These are phyloP conservation scores for Drosophila quadrilineata DNA, from an alignment of 1,140 invertebrate species.

Conservation along the genomic window DNA sequence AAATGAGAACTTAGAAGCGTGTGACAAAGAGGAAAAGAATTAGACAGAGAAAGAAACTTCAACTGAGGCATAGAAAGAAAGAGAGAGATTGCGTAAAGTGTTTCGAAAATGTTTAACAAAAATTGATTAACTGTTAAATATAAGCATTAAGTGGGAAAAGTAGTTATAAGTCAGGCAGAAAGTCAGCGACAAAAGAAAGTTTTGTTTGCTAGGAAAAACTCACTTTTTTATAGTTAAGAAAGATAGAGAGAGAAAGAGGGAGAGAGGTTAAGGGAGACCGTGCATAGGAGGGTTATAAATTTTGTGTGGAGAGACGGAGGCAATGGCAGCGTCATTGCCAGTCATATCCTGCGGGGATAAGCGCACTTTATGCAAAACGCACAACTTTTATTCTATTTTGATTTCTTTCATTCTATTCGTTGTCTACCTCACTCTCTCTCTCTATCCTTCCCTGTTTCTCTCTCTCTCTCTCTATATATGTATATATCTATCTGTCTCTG, in stretches of 20 bases:
- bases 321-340: conserved; percentile 69
- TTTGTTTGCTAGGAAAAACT: too few relatives aligned
- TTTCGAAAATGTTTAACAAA: too few relatives aligned
- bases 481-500: background rate
- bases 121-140: too few relatives aligned
- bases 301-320: conserved; percentile 18
- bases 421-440: background rate
- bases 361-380: conserved; percentile 76
- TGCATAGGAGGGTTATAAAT: background rate
- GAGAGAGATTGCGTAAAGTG: too few relatives aligned
- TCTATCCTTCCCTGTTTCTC: conserved; percentile 3
- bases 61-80: too few relatives aligned
- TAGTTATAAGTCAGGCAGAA: background rate
- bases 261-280: background rate
- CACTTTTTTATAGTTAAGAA: too few relatives aligned
- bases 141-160: too few relatives aligned
- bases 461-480: background rate
- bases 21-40: too few relatives aligned
- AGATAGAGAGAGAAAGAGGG: background rate
- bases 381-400: conserved; percentile 61
- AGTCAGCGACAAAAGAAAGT: too few relatives aligned
- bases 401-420: conserved; percentile 28
- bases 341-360: conserved; percentile 76
- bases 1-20: too few relatives aligned
- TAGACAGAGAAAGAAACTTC: too few relatives aligned